Evolutionary conservation across 2,888 invertebrate species (phyloP).

Genomic region (Drosophila nr. perissopoda): DNA sequence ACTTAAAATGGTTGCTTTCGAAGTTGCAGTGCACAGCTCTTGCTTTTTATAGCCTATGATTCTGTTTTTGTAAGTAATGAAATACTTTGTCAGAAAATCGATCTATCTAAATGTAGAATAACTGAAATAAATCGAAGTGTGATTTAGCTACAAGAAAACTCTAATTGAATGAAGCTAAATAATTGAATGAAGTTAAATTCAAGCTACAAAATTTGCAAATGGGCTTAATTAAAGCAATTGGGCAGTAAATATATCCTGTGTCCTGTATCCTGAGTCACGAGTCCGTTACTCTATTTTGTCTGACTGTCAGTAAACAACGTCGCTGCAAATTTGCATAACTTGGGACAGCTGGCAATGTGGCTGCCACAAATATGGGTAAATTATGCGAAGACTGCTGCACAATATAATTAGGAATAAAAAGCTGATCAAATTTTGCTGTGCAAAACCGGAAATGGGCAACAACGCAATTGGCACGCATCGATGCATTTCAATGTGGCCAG

Average conservation of each 20-base stretch:
- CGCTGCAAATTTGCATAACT: conserved; percentile 61
- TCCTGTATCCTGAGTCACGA: background rate
- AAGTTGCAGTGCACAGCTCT: background rate
- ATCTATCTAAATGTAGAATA: background rate
- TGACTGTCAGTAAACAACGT: conserved; percentile 10
- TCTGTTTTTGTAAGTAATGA: background rate
- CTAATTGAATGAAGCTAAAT: background rate
- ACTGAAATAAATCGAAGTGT: background rate
- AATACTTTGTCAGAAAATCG: background rate
- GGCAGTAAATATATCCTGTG: background rate
- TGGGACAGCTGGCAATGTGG: conserved; percentile 18
- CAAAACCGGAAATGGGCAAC: background rate
- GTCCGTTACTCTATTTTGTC: background rate
- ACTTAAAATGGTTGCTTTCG: background rate
- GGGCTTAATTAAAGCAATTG: conserved; percentile 45
- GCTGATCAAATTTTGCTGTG: conserved; percentile 1
- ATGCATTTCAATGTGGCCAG: conserved; percentile 34
- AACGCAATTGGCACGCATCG: conserved; percentile 19
- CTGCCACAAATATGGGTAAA: conserved; percentile 42
- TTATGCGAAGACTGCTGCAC: conserved; percentile 38
- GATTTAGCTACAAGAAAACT: background rate
- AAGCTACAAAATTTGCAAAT: background rate
- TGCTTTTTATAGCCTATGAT: background rate
- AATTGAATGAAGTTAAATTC: background rate
- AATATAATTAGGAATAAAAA: conserved; percentile 9